Evolutionary conservation across 2,888 invertebrate species (phyloP), one percentile per base, ranked within the genome.

Genomic region (Caenorhabditis angaria): DNA sequence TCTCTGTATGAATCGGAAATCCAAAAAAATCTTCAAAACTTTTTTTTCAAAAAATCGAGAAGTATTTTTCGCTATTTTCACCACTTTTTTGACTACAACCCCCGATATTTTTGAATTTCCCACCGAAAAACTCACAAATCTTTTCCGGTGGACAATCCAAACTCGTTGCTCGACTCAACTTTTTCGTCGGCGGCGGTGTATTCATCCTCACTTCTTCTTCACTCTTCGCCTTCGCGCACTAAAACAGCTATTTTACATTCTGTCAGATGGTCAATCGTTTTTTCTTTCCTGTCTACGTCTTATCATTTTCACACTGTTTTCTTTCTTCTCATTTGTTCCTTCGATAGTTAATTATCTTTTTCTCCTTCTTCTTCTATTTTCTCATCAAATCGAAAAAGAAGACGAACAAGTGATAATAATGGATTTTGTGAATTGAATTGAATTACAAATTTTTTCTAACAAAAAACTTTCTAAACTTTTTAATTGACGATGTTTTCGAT

Each of bases 121-220:
- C n/a, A 32, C 18, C 25, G 53, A 61, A 28, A 29, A 8, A 32
- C 56, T 50, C 27, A 75, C 80, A 81, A 28, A 81, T 81, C 60
- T 80, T 74, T 29, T 76, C 78, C 24, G 82, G 82, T 29, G 80
- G 82, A 6, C 76, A 77, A 55, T 82, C 82, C 3, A 79, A 70
- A 41, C 76, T 74, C 14, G 77, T 74, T 12, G 74, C 67, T 22
- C 70, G 29, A 58, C 65, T 66, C 29, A 70, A 27, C 51, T 74
- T 70, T n/a, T 68, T 69, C 20, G 53, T 65, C 5, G 69, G 67
- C 14, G 63, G 72, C 3, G 72, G 67, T 27, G 72, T 71, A 25
- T 18, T 18, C 54, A 54, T 25, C 14, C 10, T 6, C 6, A 35
- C 14, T 35, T 35, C 14, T 35, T 6, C 14, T 35, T 35, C 14